Evolutionary conservation across 2,797 vertebrate species (phyloP).

Genomic region (Vipera latastei): DNA sequence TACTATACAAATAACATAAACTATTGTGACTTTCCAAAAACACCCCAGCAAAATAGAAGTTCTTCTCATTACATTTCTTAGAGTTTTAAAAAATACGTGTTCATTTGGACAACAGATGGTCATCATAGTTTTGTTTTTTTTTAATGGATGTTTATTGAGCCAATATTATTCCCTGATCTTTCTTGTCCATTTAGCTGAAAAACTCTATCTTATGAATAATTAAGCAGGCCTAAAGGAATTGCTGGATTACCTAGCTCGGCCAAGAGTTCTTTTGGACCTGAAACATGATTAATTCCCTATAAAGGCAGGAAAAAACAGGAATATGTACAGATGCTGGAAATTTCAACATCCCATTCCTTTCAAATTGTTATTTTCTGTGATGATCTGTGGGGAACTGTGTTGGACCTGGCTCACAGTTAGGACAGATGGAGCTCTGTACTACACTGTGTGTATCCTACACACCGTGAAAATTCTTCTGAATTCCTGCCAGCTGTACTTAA

Average conservation of each 20-base stretch:
- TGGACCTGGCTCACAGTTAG: background rate
- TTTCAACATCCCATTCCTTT: background rate
- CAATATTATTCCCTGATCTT: background rate
- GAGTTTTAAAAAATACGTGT: background rate
- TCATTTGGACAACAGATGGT: background rate
- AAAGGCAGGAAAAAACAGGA: background rate
- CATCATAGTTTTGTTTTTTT: background rate
- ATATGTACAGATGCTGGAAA: background rate
- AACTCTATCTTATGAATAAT: background rate
- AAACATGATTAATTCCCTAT: background rate
- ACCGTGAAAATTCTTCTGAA: background rate
- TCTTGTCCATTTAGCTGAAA: background rate
- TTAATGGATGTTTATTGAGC: background rate
- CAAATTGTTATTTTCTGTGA: background rate
- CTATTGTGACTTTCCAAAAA: background rate
- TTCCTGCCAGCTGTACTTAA: background rate
- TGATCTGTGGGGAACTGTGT: background rate
- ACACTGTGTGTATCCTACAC: background rate
- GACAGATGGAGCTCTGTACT: conserved; percentile 1
- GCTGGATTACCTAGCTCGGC: background rate
- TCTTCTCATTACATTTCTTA: background rate
- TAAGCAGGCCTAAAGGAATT: background rate
- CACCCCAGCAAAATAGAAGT: background rate
- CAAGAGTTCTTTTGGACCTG: background rate
- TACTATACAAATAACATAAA: background rate